Conservation (phyloP, 1,140 invertebrate species). For the Calycopis cecrops region DNA sequence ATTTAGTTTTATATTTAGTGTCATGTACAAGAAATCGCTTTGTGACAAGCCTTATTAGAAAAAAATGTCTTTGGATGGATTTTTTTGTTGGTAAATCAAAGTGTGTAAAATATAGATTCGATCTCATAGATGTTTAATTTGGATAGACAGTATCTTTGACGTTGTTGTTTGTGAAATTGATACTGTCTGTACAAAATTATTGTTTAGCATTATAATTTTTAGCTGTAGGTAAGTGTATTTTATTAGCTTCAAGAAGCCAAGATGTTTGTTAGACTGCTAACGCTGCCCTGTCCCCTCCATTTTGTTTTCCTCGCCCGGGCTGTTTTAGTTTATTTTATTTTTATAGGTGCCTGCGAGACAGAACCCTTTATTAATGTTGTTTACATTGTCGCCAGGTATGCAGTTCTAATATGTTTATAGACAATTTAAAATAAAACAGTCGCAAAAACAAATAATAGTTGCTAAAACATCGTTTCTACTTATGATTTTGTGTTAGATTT, state of each 20-base stretch:
- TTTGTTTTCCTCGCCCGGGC: slow-evolving; percentile 66
- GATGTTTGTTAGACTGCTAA: slow-evolving; percentile 72
- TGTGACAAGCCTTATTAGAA: slow-evolving; percentile 55
- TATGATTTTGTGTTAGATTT: slow-evolving; percentile 2
- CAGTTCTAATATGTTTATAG: slow-evolving; percentile 37
- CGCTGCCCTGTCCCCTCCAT: slow-evolving; percentile 58
- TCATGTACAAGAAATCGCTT: slow-evolving; percentile 46
- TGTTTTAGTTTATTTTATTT: slow-evolving; percentile 67
- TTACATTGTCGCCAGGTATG: slow-evolving; percentile 75
- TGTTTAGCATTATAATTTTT: slow-evolving; percentile 64
- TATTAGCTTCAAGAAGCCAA: slow-evolving; percentile 72
- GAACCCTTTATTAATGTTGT: slow-evolving; percentile 71
- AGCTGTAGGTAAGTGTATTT: slow-evolving; percentile 72
- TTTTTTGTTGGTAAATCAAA: slow-evolving; percentile 43
- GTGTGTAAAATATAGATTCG: slow-evolving; percentile 66
- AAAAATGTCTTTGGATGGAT: slow-evolving; percentile 37
- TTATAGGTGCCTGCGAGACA: slow-evolving; percentile 72
- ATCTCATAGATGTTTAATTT: slow-evolving; percentile 63
- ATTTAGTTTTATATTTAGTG: slow-evolving; percentile 40
- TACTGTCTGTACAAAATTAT: slow-evolving; percentile 58
- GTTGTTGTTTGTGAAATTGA: slow-evolving; percentile 38
- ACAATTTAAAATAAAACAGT: not conserved
- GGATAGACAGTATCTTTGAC: slow-evolving; percentile 64
- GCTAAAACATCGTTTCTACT: not conserved
- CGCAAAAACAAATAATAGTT: slow-evolving; percentile 8